Percentiles rank a stretch among this genome's conserved stretches.
These are phyloP conservation scores for Meiosimyza decipiens DNA, from an alignment of 2,888 invertebrate species.

Conservation along the genomic window DNA sequence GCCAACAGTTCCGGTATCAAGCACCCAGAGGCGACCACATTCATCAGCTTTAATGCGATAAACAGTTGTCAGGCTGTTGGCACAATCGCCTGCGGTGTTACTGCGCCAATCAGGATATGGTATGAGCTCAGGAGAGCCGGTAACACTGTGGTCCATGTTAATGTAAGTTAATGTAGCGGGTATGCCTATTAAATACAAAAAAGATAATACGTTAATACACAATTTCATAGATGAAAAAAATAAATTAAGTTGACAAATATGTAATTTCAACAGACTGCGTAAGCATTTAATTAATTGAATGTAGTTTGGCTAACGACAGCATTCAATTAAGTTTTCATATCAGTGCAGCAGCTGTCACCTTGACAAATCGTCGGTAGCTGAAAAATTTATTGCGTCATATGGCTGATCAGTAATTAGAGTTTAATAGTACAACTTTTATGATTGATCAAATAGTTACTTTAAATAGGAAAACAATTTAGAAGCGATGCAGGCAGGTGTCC, in stretches of 20 bases:
- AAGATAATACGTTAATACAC: neutral
- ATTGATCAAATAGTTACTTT: no score
- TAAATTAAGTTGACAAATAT: no score
- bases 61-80: conserved; percentile 79
- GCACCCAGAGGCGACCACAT: conserved; percentile 84
- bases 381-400: no score
- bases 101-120: conserved; percentile 83
- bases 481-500: no score
- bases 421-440: no score
- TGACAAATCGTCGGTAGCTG: no score
- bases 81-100: conserved; percentile 81
- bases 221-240: no score
- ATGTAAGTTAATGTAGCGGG: conserved; percentile 86
- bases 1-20: conserved; percentile 86
- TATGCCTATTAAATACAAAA: conserved; percentile 71
- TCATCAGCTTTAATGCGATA: conserved; percentile 83
- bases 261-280: neutral
- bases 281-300: neutral
- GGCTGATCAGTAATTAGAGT: no score
- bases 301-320: neutral
- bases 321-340: neutral
- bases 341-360: no score
- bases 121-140: conserved; percentile 79
- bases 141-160: conserved; percentile 73
- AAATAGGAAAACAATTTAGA: no score